Conservation (phyloP, 37 sponge, comb jelly and placozoan species). For the Spongilla lacustris region DNA sequence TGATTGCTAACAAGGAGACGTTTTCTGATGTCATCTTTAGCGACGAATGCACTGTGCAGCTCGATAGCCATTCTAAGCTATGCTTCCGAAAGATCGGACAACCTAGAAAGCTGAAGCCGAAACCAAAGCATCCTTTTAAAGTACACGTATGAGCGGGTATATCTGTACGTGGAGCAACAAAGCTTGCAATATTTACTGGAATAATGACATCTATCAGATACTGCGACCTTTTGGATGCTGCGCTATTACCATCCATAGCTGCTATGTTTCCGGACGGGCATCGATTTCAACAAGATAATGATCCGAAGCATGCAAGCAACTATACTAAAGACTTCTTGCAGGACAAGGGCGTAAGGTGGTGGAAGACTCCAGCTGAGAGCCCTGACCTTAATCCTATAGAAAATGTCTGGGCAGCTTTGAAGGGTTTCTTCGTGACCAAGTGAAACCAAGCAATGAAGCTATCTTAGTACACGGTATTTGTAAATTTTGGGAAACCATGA, state of each 20-base stretch:
- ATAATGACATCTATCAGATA: slow-evolving; percentile 34
- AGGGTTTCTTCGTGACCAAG: slow-evolving; percentile 1
- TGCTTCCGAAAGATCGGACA: slow-evolving; percentile 6
- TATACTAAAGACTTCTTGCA: background rate
- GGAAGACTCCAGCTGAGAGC: slow-evolving; percentile 7
- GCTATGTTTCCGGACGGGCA: slow-evolving; percentile 5
- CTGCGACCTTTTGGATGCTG: slow-evolving; percentile 16
- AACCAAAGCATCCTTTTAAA: slow-evolving; percentile 28
- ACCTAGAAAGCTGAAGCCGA: slow-evolving; percentile 18
- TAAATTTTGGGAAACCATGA: background rate
- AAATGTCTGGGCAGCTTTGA: slow-evolving; percentile 8
- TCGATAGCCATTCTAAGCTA: slow-evolving; percentile 5
- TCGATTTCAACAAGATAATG: background rate
- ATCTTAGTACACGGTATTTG: background rate
- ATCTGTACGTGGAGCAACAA: slow-evolving; percentile 27
- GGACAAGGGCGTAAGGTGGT: background rate
- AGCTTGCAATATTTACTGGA: slow-evolving; percentile 41
- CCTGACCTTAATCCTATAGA: slow-evolving; percentile 5
- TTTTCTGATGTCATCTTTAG: slow-evolving; percentile 31
- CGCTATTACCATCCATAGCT: background rate
- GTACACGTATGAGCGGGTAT: slow-evolving; percentile 54
- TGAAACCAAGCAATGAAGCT: background rate
- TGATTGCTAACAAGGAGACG: slow-evolving; percentile 10
- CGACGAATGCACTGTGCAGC: slow-evolving; percentile 33
- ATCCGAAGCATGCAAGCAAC: background rate